Conservation (phyloP, 2,888 invertebrate species). For the Apodemia mormo region DNA sequence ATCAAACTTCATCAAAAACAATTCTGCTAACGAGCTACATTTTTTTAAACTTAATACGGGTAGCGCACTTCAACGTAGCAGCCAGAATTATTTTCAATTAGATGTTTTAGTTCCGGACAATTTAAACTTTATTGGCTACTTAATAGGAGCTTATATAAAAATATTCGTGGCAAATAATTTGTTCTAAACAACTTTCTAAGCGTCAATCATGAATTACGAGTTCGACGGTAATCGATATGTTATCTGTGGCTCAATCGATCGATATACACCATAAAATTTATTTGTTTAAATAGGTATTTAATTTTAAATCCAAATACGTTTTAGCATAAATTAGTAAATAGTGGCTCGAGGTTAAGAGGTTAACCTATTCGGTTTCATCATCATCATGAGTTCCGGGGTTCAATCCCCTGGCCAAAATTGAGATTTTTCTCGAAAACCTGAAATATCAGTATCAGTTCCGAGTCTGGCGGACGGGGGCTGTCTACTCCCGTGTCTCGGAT, state of each 20-base stretch:
- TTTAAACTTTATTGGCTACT: conserved; percentile 44
- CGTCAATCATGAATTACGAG: conserved; percentile 58
- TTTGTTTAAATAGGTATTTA: neutral
- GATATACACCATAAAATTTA: conserved; percentile 38
- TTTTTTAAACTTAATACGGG: conserved; percentile 57
- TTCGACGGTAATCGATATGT: conserved; percentile 64
- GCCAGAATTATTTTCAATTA: conserved; percentile 21
- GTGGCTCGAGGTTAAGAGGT: no score
- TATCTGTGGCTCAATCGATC: conserved; percentile 65
- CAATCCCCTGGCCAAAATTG: no score
- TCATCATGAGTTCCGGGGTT: no score
- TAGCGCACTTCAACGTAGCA: conserved; percentile 47
- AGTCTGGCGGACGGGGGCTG: no score
- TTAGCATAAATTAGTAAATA: neutral
- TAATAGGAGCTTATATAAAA: conserved; percentile 31
- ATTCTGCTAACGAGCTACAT: conserved; percentile 62
- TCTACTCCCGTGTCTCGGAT: no score
- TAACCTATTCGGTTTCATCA: no score
- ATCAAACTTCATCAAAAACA: conserved; percentile 56
- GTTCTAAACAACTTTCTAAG: conserved; percentile 54
- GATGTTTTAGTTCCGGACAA: conserved; percentile 30
- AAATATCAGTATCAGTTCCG: no score
- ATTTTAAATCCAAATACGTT: neutral
- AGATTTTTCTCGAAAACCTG: no score
- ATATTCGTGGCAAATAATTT: conserved; percentile 22